Conservation (phyloP, 2,888 invertebrate genomes). For the Pinctada fucata region DNA sequence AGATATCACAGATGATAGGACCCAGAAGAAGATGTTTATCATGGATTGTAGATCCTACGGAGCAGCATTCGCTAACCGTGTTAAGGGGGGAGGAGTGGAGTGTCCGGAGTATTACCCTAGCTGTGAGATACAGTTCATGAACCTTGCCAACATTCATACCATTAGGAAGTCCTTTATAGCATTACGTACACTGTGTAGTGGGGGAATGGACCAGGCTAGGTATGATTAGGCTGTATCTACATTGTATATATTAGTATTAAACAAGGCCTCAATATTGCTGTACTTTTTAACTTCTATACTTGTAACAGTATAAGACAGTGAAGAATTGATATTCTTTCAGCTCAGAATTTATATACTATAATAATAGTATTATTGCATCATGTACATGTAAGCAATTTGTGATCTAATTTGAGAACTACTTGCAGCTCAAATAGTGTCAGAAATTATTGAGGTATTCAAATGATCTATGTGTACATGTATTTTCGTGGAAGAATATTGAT, state of each 20-base stretch:
- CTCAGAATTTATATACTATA: no score
- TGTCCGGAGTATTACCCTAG: slow-evolving; percentile 95
- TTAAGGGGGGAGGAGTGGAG: slow-evolving; percentile 97
- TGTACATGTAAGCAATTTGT: no score
- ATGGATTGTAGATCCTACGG: slow-evolving; percentile 97
- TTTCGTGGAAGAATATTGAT: no score
- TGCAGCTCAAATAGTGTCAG: no score
- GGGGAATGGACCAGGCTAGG: slow-evolving; percentile 71
- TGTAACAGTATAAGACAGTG: no score
- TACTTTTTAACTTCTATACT: no score
- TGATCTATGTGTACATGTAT: no score
- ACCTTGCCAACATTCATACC: slow-evolving; percentile 96
- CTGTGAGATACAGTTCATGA: slow-evolving; percentile 98
- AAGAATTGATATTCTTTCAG: no score
- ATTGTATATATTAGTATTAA: background rate
- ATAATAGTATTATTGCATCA: no score
- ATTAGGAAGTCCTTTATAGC: slow-evolving; percentile 95
- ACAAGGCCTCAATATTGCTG: background rate
- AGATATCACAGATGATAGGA: slow-evolving; percentile 24
- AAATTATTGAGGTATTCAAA: no score
- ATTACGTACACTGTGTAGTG: slow-evolving; percentile 82
- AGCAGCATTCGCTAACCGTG: slow-evolving; percentile 96
- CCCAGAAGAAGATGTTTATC: slow-evolving; percentile 85
- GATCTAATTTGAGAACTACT: no score
- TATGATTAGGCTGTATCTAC: slow-evolving; percentile 46